Base-by-base conservation (phyloP, 2,113 vertebrate species). In the Lophura nycthemera region DNA sequence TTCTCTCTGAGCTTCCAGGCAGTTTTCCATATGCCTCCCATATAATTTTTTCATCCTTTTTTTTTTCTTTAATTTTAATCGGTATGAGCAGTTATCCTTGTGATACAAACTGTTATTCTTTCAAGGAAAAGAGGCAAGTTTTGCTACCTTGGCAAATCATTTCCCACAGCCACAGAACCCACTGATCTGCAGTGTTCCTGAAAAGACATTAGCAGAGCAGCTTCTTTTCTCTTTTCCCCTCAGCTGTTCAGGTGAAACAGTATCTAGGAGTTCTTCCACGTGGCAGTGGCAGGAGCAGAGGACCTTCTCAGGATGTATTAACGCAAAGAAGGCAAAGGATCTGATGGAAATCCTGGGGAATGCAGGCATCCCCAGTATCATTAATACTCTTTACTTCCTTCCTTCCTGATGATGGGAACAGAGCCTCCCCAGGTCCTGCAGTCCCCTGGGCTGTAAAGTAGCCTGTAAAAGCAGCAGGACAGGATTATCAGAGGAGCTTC, bases 211-310 rank as follows among this genome's bases (percentile, higher is more conserved):
- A 76, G 45, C 8, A 66, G 76, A 73, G 34, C 1, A 0, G 83
- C 42, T 89, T 77, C 12, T 72, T 80, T 88, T 54, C 78, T 76
- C 0, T 0, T 56, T 91, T 89, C 75, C 50, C 27, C 34, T 92
- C 94, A 95, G 78, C 89, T 91, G 87, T 30, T 43, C 42, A 94
- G 43, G 42, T 71, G 75, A 95, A 95, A 95, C 20, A 94, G 54
- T 74, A 87, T 87, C 91, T 80, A 85, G 50, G 73, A 85, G 15
- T 56, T 71, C 38, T 88, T 85, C 42, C 42, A 77, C 2, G 1
- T 27, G 32, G 32, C 19, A 59, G 38, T 43, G 32, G 5, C 45
- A 95, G 64, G 50, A 83, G 72, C 3, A 7, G 86, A 80, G 64
- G 29, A 63, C 29, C n/a, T 77, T 73, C 78, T 88, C 11, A 17